A percentile compares a stretch with the other conserved stretches of the same genome.
Evolutionary conservation across 2,113 vertebrate species (phyloP).

Genomic region (Eulacestoma nigropectus): DNA sequence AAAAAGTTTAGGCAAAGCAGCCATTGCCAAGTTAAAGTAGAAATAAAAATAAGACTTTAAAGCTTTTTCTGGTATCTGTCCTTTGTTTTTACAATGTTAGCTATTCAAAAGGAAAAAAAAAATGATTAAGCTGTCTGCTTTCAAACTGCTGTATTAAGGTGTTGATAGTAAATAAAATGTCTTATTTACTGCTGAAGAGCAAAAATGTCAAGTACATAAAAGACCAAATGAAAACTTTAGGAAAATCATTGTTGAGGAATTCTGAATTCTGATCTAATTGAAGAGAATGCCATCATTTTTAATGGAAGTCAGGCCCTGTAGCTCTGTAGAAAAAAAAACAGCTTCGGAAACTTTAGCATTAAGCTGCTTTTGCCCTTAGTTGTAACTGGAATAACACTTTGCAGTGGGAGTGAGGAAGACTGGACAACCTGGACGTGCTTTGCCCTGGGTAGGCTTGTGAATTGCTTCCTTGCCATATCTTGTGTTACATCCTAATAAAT

Average conservation of each 20-base stretch:
- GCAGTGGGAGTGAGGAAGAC: neutral
- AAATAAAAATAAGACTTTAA: slow-evolving; percentile 21
- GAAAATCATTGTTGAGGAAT: neutral
- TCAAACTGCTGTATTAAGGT: neutral
- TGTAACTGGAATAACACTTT: neutral
- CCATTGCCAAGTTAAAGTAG: neutral
- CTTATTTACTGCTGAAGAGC: neutral
- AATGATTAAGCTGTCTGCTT: neutral
- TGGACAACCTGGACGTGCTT: neutral
- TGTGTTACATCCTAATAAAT: neutral
- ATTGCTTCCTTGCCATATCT: neutral
- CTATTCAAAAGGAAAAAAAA: neutral
- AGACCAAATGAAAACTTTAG: neutral
- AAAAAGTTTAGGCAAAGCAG: neutral
- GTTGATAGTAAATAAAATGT: neutral
- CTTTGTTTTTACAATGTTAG: slow-evolving; percentile 17
- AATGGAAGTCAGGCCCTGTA: neutral
- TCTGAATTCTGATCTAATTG: neutral
- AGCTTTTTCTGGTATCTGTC: neutral
- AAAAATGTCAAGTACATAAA: neutral
- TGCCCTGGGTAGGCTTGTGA: neutral
- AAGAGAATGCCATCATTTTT: neutral
- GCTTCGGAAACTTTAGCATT: neutral
- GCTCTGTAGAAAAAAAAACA: neutral
- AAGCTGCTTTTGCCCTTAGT: neutral